Evolutionary conservation across 2,888 invertebrate species (phyloP), one percentile per base, ranked within the genome.

Genomic region (Nysson spinosus): DNA sequence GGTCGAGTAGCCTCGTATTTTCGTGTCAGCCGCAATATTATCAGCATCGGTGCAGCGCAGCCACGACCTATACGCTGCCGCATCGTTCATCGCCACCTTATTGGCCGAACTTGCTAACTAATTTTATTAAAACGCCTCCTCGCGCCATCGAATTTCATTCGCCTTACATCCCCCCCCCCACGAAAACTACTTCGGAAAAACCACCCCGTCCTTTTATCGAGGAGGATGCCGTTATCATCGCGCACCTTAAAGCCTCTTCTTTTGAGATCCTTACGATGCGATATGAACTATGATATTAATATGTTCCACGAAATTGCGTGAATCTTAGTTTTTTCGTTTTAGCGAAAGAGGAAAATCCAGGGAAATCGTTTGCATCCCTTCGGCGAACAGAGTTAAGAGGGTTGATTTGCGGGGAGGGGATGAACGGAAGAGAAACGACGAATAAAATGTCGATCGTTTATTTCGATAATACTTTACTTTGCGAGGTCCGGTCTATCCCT

Each of bases 21-120:
- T 79, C 80, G 69, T 76, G 70, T 74, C 74, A 72, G 71, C 72
- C 65, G 77, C 77, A 74, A 80, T 83, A 83, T 83, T 82, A 82
- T 83, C 81, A 76, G 68, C 80, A 61, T 49, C 63, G 76, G 56
- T 54, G 67, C 75, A 76, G 76, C 70, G 51, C 66, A 60, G 67
- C 64, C 69, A 24, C 55, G 16, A 14, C 44, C 64, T 65, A 69
- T 67, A 63, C 54, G 37, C 37, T 56, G 54, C 63, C 62, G 62
- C 73, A 70, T 75, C 77, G 74, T 81, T 80, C 75, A 75, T 79
- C 78, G 72, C 69, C 66, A 51, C 72, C 75, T 78, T 80, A 82
- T 81, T 74, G 70, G 67, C 69, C 52, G 39, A 79, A 81, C 78
- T 82, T 67, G 61, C 79, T 54, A 81, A 82, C 72, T 81, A 78